phyloP scores from a whole-genome alignment of 2,888 invertebrate genomes.

The Blera fallax region DNA sequence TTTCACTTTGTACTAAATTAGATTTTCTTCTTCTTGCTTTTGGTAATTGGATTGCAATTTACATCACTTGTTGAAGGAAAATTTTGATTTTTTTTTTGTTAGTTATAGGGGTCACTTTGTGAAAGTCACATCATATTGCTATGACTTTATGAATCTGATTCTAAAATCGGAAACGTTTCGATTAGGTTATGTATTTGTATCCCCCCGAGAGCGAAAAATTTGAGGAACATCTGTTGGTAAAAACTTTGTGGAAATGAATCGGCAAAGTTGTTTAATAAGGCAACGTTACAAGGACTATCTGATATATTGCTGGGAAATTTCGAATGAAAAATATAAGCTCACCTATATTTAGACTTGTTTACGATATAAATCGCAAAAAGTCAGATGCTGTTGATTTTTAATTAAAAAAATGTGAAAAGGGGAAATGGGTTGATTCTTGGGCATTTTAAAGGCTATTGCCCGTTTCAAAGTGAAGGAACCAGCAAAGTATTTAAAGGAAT shows the following conservation, averaged over 20 bases:
- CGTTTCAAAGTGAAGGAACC: no score
- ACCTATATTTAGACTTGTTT: not conserved
- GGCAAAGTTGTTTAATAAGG: constrained; percentile 9
- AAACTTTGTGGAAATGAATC: not conserved
- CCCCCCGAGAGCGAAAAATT: not conserved
- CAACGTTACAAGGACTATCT: not conserved
- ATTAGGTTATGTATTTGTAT: constrained; percentile 9
- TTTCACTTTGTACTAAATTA: constrained; percentile 25
- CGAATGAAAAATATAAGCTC: not conserved
- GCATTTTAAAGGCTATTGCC: no score
- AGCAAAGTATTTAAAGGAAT: no score
- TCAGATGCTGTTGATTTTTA: no score
- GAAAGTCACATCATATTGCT: constrained; percentile 65
- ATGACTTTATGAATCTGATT: constrained; percentile 38
- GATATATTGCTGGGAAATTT: not conserved
- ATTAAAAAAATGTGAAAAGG: no score
- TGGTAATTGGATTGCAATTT: constrained; percentile 42
- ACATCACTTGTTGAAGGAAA: constrained; percentile 57
- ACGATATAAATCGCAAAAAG: no score
- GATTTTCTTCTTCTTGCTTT: constrained; percentile 30
- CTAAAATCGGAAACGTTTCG: constrained; percentile 54
- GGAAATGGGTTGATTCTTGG: no score
- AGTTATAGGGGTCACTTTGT: constrained; percentile 35
- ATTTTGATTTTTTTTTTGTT: constrained; percentile 15
- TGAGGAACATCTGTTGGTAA: constrained; percentile 17